Percentiles rank a stretch among this genome's conserved stretches.
Conservation (phyloP, 2,113 vertebrate species). For the Pseudorectes ferrugineus region DNA sequence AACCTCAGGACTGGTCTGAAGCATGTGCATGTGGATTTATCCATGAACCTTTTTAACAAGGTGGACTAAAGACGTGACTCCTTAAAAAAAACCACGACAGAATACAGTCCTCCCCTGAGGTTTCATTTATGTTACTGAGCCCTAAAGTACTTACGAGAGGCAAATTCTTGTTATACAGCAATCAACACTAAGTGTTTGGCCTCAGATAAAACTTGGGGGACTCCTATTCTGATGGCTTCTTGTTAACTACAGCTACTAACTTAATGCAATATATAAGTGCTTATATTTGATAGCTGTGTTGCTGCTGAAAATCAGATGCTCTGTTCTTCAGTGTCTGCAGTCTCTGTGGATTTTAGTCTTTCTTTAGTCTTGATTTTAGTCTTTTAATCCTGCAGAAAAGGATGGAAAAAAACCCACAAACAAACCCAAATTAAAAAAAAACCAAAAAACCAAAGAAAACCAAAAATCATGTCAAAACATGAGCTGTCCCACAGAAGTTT, state of each 20-base stretch:
- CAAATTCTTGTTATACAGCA: not conserved
- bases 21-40: not conserved
- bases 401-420: not conserved
- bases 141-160: not conserved
- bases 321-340: not conserved
- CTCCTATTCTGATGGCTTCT: not conserved
- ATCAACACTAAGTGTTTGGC: not conserved
- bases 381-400: not conserved
- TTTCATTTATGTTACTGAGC: not conserved
- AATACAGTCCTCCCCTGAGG: not conserved
- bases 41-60: not conserved
- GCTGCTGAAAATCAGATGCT: not conserved
- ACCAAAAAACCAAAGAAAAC: accelerated
- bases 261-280: not conserved
- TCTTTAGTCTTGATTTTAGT: not conserved
- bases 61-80: not conserved
- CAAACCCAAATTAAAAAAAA: not conserved
- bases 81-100: not conserved
- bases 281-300: not conserved
- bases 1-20: not conserved
- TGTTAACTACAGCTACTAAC: not conserved
- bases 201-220: not conserved
- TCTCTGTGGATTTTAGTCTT: not conserved
- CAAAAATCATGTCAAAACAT: not conserved
- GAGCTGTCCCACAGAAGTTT: not conserved